A percentile compares a stretch with the other conserved stretches of the same genome.
Evolutionary conservation across 1,140 invertebrate genomes (phyloP).

Genomic region (Saccostrea cuccullata): DNA sequence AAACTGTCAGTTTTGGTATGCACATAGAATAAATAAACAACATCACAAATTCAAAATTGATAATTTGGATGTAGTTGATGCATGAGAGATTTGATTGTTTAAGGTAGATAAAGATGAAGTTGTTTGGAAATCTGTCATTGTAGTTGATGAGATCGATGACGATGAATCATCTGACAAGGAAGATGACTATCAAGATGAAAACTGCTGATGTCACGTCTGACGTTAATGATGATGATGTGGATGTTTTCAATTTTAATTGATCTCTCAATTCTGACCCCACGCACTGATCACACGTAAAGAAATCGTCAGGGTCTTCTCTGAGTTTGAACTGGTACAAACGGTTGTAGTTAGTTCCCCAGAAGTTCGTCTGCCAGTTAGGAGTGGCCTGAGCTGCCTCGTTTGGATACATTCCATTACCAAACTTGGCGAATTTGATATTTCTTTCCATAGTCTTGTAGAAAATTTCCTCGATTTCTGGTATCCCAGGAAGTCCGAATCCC

Average conservation of each 20-base stretch:
- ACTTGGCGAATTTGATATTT: constrained; percentile 41
- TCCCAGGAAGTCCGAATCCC: background rate
- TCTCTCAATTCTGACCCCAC: constrained; percentile 29
- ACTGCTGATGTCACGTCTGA: background rate
- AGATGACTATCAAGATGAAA: background rate
- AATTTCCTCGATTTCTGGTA: background rate
- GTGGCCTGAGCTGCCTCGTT: constrained; percentile 53
- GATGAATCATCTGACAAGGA: background rate
- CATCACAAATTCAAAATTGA: background rate
- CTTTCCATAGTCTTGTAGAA: constrained; percentile 34
- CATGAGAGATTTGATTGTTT: background rate
- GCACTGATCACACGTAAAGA: constrained; percentile 58
- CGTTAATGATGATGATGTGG: background rate
- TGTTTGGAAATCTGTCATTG: background rate
- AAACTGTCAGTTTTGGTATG: too few relatives aligned
- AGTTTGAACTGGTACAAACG: constrained; percentile 55
- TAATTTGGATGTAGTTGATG: background rate
- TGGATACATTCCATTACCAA: constrained; percentile 58
- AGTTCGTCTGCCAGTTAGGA: constrained; percentile 55
- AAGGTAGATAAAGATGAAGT: background rate
- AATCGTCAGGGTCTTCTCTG: constrained; percentile 54
- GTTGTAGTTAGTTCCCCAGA: constrained; percentile 61
- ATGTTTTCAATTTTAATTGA: background rate
- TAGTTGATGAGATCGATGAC: too few relatives aligned
- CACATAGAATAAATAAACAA: background rate